Base-by-base conservation (phyloP, 2,113 vertebrate species). In the Marmota flaviventris region DNA sequence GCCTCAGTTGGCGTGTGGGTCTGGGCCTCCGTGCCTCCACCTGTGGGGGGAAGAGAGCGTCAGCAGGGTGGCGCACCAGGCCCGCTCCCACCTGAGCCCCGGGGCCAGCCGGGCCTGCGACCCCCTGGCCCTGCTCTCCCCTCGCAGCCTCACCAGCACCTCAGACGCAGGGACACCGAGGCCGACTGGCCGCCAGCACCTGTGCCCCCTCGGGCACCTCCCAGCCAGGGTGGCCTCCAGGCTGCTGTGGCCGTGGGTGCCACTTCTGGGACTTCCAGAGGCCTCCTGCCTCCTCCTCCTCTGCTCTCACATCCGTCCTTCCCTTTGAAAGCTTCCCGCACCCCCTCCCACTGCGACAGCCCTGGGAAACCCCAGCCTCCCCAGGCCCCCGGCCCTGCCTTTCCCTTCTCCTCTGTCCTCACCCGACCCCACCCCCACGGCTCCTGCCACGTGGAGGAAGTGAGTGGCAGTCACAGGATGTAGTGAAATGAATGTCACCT, bases 401-500 rank as follows among this genome's bases (percentile, higher is more conserved):
- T 96, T 97, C 97, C 97, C 93, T 95, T 91, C 97, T 93, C 37
- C 51, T 83, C 90, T 90, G 89, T 85, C 87, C 96, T 92, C 96
- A 85, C 53, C 69, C 48, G 81, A 67, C 75, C 69, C 81, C 92
- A 72, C 97, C 86, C 96, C 97, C 96, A 95, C 53, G 0, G 39
- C 82, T 75, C 84, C 87, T 82, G 48, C 96, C 96, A 92, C 58
- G 95, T 97, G 97, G 97, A 94, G 97, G 98, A 98, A 97, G 97
- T 97, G 96, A 96, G 93, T 61, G 0, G 70, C 84, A 90, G 96
- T 88, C 95, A 97, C 98, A 98, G 97, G 98, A 98, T 98, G 97
- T 97, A 96, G 89, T 94, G 97, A 97, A 94, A 96, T 96, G 96
- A 97, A 94, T 97, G 97, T 96, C 96, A 95, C 84, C 89, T 91